Percentiles rank a stretch among this genome's conserved stretches.
Evolutionary conservation across 2,888 invertebrate species (phyloP).

Genomic region (Acanthosepion pharaonis): DNA sequence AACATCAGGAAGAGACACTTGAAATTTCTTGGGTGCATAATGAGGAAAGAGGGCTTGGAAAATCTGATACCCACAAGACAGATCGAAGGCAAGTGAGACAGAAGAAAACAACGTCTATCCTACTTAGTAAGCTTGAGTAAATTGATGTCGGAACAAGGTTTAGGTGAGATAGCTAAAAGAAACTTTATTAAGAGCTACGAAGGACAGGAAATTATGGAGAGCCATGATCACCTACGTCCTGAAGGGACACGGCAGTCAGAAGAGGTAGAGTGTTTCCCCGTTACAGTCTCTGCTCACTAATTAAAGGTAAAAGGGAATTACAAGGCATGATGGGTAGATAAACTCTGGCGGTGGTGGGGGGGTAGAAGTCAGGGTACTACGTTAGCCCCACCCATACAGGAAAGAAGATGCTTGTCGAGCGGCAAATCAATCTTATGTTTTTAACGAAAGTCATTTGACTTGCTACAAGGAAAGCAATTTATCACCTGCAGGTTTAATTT

Average conservation of each 20-base stretch:
- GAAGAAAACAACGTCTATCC: too few relatives aligned
- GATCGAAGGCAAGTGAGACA: too few relatives aligned
- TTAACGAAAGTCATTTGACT: not conserved
- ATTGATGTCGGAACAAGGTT: too few relatives aligned
- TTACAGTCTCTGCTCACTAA: not conserved
- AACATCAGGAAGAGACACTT: too few relatives aligned
- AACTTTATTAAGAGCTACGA: too few relatives aligned
- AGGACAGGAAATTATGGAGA: too few relatives aligned
- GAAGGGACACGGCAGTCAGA: not conserved
- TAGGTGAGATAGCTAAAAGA: too few relatives aligned
- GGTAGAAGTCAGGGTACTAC: too few relatives aligned
- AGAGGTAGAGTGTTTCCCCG: not conserved
- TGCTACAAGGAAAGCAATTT: not conserved
- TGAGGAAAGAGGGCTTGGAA: too few relatives aligned
- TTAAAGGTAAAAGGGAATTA: not conserved
- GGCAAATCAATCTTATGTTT: not conserved
- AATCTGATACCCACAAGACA: too few relatives aligned
- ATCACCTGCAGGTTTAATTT: constrained; percentile 10
- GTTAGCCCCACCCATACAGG: not conserved
- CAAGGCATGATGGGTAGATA: not conserved
- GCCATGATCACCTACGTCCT: not conserved
- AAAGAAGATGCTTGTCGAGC: not conserved
- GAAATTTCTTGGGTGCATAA: too few relatives aligned
- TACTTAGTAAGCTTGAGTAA: too few relatives aligned
- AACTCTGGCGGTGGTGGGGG: not conserved